Evolutionary conservation across 2,797 vertebrate genomes (phyloP), one percentile per base, ranked within the genome.

Genomic region (Pseudomugil gertrudae): DNA sequence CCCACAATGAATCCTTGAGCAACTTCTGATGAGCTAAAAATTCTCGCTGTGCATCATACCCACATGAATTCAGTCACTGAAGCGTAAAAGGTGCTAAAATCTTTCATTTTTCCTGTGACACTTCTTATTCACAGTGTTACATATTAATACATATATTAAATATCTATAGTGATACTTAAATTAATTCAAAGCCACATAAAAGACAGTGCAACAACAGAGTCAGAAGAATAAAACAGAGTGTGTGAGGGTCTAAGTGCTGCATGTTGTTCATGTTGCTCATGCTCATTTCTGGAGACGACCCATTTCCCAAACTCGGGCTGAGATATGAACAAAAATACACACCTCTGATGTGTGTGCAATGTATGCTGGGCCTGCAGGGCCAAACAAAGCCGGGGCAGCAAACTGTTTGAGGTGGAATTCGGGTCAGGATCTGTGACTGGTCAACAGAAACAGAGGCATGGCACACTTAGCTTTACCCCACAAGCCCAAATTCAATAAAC

Each of bases 231-330:
- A 36, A 47, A 35, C 55, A 66, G 19, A 54, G 32, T 0, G 7
- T 9, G 2, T 56, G 65, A 63, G 70, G 55, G 4, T 68, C 73
- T 63, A 67, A 67, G 72, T 0, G 11, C 35, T 75, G 68, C 63
- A 76, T 72, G 65, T 75, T 61, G 52, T n/a, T n/a, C n/a, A 83
- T 71, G 56, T n/a, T 52, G 66, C 58, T 69, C 71, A 81, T 71
- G 67, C 57, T 76, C 80, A 84, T 84, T 89, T 90, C 78, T 85
- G 76, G 85, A 75, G 72, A 84, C 80, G 74, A 83, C 63, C 67
- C 76, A 82, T 74, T 83, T 86, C 83, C 71, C 62, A 66, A n/a
- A 56, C 68, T 76, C 70, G 40, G 75, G 71, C 81, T 84, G 2
- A 81, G 87, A 87, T 68, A 57, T 27, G 74, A 66, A 29, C 35